Conservation (phyloP, 2,113 vertebrate species). For the Salvator merianae region DNA sequence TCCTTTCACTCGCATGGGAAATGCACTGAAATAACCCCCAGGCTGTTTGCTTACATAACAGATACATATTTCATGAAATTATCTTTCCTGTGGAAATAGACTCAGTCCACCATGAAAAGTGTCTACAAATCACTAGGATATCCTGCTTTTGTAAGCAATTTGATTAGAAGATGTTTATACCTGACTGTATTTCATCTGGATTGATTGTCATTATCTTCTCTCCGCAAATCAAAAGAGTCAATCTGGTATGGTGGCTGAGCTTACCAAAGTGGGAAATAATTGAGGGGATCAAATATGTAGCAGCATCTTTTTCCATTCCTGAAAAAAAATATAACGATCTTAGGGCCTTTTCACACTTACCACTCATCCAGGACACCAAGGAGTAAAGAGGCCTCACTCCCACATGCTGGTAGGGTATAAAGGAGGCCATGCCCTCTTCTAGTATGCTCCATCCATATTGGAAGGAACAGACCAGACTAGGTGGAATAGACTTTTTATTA, state of each 20-base stretch:
- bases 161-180: neutral
- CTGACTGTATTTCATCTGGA: neutral
- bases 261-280: neutral
- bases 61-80: slow-evolving; percentile 17
- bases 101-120: neutral
- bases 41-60: neutral
- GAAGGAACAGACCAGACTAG: too few relatives aligned
- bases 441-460: too few relatives aligned
- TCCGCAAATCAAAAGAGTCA: neutral
- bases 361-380: too few relatives aligned
- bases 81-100: neutral
- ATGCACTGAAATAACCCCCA: neutral
- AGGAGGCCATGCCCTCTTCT: too few relatives aligned
- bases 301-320: neutral
- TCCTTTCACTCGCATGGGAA: neutral
- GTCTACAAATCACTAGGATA: neutral
- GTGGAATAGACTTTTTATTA: too few relatives aligned
- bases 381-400: too few relatives aligned
- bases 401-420: too few relatives aligned
- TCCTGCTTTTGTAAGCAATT: neutral
- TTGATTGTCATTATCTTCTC: neutral
- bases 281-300: neutral
- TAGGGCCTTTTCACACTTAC: too few relatives aligned
- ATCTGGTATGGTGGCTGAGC: neutral
- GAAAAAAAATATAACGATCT: neutral